Base-by-base conservation (phyloP, 2,113 vertebrate genomes). In the Dunckerocampus dactyliophorus region DNA sequence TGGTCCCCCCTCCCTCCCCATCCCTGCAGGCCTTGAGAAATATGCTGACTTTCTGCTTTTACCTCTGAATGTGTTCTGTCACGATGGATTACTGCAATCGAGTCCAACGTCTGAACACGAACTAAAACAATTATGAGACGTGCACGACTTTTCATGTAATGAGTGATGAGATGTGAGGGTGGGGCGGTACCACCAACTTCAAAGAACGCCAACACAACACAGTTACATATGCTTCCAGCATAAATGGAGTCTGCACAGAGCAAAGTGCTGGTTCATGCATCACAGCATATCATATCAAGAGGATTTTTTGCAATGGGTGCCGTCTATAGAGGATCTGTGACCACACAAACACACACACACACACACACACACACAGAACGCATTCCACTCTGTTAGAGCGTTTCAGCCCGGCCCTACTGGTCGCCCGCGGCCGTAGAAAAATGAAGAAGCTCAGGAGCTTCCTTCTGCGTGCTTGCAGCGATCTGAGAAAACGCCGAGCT, bases 381-480 rank as follows among this genome's bases (percentile, higher is more conserved):
- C 71, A 67, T 75, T 69, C 42, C 67, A 22, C 55, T 72, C 62
- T 65, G 67, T 34, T 66, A 6, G 3, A 66, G 50, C 28, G 59
- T 47, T 63, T n/a, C 34, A 58, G 70, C 59, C 59, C 53, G 53
- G 68, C 59, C 63, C 64, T 56, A 45, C 42, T 9, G 71, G 56
- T 43, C 39, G 39, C 39, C 39, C 13, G 39, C 39, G 12, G 39
- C 12, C 13, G 13, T 43, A 14, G 13, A 43, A 43, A 43, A 43
- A 14, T 42, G 39, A 43, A 14, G 39, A 43, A 43, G 13, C 39
- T 43, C 3, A 12, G 13, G 39, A 43, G 39, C 53, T 37, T 7
- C n/a, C 10, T 55, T 55, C 11, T 6, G 19, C n/a, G 37, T n/a
- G 6, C 10, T 39, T 39, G 37, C 37, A 11, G 37, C 7, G 37